These are phyloP conservation scores for Sabatieria punctata DNA, from an alignment of 2,888 invertebrate species.

Conservation along the genomic window DNA sequence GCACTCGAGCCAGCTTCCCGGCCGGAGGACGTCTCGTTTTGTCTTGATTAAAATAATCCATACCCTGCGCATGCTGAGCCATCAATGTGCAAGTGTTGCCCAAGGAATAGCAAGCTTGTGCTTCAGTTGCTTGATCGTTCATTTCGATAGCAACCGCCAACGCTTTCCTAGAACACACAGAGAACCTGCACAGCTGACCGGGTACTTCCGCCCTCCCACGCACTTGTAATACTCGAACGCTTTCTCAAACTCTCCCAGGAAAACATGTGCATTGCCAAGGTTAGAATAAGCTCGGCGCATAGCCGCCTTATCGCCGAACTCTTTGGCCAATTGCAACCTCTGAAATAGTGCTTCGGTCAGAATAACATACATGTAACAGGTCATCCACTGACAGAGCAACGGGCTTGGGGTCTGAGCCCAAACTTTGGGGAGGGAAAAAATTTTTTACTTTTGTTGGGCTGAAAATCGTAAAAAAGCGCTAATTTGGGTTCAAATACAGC, in stretches of 20 bases:
- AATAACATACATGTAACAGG: too few species aligned
- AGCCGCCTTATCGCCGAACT: conserved; percentile 74
- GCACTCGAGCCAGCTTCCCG: too few species aligned
- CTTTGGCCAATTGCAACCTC: conserved; percentile 74
- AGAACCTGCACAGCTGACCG: neutral
- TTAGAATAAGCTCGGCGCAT: conserved; percentile 96
- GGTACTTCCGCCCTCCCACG: neutral
- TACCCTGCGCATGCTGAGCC: conserved; percentile 54
- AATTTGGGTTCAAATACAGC: too few species aligned
- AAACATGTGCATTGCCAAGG: conserved; percentile 84
- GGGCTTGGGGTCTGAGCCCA: too few species aligned
- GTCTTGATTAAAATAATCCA: too few species aligned
- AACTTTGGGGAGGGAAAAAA: too few species aligned
- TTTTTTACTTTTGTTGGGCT: too few species aligned
- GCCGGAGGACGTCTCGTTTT: too few species aligned
- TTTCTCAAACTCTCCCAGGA: conserved; percentile 65
- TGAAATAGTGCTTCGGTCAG: too few species aligned
- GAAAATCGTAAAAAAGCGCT: too few species aligned
- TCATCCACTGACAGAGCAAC: too few species aligned
- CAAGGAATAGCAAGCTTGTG: conserved; percentile 88
- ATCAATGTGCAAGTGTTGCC: conserved; percentile 89
- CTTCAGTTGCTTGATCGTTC: conserved; percentile 80
- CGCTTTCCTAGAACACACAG: conserved; percentile 46
- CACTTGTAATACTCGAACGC: conserved; percentile 16
- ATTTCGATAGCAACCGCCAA: conserved; percentile 73